phyloP scores from a whole-genome alignment of 1,140 invertebrate genomes.

The Drosophila leontia region DNA sequence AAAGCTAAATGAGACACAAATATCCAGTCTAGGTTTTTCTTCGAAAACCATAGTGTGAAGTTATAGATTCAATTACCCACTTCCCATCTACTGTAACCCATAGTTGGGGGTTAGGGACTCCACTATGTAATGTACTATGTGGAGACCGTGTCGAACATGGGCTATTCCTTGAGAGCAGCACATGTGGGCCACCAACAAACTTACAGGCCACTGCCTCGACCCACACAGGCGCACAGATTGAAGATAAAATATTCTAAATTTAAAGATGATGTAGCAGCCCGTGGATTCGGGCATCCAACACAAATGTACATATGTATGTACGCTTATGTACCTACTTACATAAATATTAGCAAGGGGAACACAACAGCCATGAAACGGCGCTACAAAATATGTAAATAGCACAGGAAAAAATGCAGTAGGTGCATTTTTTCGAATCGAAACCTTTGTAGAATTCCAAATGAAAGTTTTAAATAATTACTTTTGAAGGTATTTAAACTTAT shows the following conservation, averaged over 20 bases:
- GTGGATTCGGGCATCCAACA: conserved; percentile 57
- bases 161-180: conserved; percentile 27
- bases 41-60: neutral
- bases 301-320: conserved; percentile 27
- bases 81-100: conserved; percentile 16
- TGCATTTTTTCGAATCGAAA: neutral
- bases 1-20: neutral
- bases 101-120: conserved; percentile 10
- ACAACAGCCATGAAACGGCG: conserved; percentile 54
- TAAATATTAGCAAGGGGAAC: conserved; percentile 43
- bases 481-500: neutral
- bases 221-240: conserved; percentile 62
- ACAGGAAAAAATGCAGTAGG: conserved; percentile 16
- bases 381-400: conserved; percentile 34
- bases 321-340: conserved; percentile 27
- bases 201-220: conserved; percentile 57
- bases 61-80: conserved; percentile 36
- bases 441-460: neutral
- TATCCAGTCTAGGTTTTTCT: neutral
- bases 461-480: neutral
- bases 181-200: conserved; percentile 66
- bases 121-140: conserved; percentile 12
- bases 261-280: conserved; percentile 74
- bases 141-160: conserved; percentile 7
- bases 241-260: conserved; percentile 81